Percentiles rank a stretch among this genome's conserved stretches.
phyloP scores from a whole-genome alignment of 2,888 invertebrate species.

The Steinernema hermaphroditum region DNA sequence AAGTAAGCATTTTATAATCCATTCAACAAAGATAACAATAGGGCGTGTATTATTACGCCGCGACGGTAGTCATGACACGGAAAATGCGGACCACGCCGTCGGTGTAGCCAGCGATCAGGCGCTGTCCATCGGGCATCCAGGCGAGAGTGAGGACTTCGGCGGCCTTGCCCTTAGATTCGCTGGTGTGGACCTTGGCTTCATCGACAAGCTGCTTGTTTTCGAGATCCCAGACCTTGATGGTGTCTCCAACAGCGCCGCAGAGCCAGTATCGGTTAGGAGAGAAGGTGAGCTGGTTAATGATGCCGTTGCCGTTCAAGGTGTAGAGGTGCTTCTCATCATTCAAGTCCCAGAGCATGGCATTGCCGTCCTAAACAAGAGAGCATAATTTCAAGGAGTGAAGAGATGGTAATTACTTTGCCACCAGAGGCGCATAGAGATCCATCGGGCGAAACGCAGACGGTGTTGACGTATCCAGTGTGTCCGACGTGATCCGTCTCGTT shows the following conservation, averaged over 20 bases:
- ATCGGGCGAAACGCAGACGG: constrained; percentile 95
- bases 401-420: constrained; percentile 75
- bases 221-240: constrained; percentile 97
- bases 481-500: constrained; percentile 94
- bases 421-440: constrained; percentile 98
- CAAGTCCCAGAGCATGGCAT: constrained; percentile 97
- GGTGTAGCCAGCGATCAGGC: constrained; percentile 87
- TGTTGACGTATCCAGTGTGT: constrained; percentile 92
- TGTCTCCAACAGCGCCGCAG: constrained; percentile 93
- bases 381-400: background rate
- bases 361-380: constrained; percentile 77
- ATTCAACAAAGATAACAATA: too few relatives aligned
- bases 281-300: constrained; percentile 94
- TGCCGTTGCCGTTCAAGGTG: constrained; percentile 94
- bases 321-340: constrained; percentile 97
- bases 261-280: constrained; percentile 95
- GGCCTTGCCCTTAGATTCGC: constrained; percentile 64
- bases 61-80: constrained; percentile 76
- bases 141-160: constrained; percentile 74
- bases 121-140: constrained; percentile 97
- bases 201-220: constrained; percentile 94
- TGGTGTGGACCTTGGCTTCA: constrained; percentile 88
- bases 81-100: constrained; percentile 95
- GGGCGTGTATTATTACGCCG: background rate
- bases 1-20: too few relatives aligned